Evolutionary conservation across 2,888 invertebrate genomes (phyloP), one percentile per base, ranked within the genome.

Genomic region (Rotaria sp.): DNA sequence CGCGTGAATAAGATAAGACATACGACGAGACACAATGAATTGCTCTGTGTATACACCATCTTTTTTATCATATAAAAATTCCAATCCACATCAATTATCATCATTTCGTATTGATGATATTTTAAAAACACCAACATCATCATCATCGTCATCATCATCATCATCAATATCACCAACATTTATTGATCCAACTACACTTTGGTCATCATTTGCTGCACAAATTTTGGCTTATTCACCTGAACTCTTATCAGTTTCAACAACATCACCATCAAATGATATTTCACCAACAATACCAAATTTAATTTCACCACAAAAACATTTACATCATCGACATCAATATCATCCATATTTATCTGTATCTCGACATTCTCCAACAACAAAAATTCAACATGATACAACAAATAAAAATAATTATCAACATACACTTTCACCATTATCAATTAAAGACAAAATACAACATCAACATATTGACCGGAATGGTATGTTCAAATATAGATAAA

Each of bases 81-180:
- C 67, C 38, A 35, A 67, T 38, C 21, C 67, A 8, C 67, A 67
- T 35, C 67, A 35, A 67, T 67, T 67, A 67, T 67, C 67, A 67
- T 80, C 80, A 80, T 80, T 80, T 80, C 80, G 80, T 45, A 80
- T 80, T 45, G 80, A 80, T 80, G 80, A 80, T 80, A 80, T 80
- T 15, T n/a, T 80, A 26, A 80, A 80, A n/a, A 45, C 80, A 80
- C 67, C 67, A 35, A 67, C 67, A 50, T 45, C 59, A 59, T 30
- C 67, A 21, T 15, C 38, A 35, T 67, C 67, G 7, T 35, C 67
- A 67, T 21, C 67, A 67, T 18, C 67, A 35, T 38, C 67, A 50
- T 45, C 59, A 59, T 30, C 67, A 21, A 30, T 67, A 35, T 67
- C 67, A 21, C 67, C 67, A 67, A 35, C 67, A 67, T 18, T 35